A percentile compares a stretch with the other conserved stretches of the same genome.
Conservation (phyloP, 2,888 invertebrate species). For the Myopa testacea region DNA sequence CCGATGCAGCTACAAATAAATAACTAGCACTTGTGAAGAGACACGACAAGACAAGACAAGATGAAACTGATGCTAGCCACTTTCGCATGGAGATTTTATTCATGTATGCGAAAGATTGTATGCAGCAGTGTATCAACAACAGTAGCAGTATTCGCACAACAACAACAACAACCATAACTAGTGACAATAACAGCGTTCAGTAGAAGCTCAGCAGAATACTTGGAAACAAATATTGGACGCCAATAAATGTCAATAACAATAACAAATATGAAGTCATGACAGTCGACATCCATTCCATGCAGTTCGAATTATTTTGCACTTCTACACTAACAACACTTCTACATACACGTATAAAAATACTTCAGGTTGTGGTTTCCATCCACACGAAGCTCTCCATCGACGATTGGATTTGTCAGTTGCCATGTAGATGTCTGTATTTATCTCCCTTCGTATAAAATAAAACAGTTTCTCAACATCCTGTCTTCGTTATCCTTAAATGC, state of each 20-base stretch:
- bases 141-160: background rate
- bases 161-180: background rate
- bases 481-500: conserved; percentile 34
- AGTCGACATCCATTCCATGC: background rate
- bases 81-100: conserved; percentile 50
- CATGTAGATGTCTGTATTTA: too few species aligned
- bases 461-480: background rate
- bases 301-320: background rate
- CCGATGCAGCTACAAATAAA: background rate
- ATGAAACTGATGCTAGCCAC: conserved; percentile 11
- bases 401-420: background rate
- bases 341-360: background rate
- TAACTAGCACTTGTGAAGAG: background rate
- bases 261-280: conserved; percentile 17
- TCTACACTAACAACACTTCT: background rate
- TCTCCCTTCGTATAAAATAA: too few species aligned
- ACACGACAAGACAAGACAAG: background rate
- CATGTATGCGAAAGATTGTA: conserved; percentile 49
- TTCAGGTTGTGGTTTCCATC: too few species aligned
- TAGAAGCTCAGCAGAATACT: background rate
- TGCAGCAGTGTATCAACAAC: conserved; percentile 18
- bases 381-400: background rate
- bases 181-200: too few species aligned
- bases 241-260: conserved; percentile 11
- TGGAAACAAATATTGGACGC: background rate